A percentile compares a stretch with the other conserved stretches of the same genome.
These are phyloP conservation scores for Ridgeia piscesae DNA, from an alignment of 1,140 invertebrate genomes.

Conservation along the genomic window DNA sequence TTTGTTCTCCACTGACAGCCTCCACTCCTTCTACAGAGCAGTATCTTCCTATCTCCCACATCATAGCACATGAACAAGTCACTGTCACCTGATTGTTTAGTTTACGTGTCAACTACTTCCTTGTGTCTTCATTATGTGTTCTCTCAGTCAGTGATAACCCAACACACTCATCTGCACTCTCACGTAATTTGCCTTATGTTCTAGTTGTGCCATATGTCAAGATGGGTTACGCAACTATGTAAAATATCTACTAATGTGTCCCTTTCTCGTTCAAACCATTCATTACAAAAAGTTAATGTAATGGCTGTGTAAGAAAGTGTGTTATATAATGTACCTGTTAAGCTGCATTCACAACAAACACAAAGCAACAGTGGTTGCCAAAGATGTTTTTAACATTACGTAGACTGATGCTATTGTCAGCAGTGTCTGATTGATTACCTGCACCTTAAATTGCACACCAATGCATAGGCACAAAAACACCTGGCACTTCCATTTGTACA, in stretches of 20 bases:
- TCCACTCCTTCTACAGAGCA: no score
- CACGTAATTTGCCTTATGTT: neutral
- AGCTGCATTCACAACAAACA: neutral
- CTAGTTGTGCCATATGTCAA: neutral
- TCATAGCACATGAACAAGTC: no score
- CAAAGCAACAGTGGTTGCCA: neutral
- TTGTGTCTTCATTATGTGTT: no score
- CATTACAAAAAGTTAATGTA: neutral
- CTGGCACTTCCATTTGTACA: neutral
- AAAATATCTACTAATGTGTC: neutral
- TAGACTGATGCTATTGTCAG: no score
- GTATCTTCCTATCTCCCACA: no score
- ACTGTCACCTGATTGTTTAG: no score
- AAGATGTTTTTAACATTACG: no score
- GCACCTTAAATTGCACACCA: neutral
- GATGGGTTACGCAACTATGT: neutral
- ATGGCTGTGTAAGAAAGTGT: neutral
- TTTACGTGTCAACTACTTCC: no score
- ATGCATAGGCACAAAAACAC: neutral
- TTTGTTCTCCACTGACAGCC: no score
- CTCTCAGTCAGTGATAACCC: neutral
- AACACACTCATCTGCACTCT: neutral
- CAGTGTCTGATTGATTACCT: no score
- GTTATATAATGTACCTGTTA: neutral
- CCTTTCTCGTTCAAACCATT: neutral